phyloP scores from a whole-genome alignment of 1,140 invertebrate genomes.

The Drosophila hydei region DNA sequence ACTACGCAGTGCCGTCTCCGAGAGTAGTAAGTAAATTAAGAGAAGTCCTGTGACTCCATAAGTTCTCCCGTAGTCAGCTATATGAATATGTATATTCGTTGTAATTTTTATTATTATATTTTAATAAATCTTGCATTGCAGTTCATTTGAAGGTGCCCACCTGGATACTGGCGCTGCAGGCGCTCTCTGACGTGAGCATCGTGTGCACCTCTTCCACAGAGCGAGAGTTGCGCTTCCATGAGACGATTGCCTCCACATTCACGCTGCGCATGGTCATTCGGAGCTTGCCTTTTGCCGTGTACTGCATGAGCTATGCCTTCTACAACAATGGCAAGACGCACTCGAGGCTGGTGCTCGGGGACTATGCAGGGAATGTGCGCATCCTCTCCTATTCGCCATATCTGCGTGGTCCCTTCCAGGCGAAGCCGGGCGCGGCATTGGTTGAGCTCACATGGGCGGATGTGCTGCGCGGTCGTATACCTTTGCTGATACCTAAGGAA shows the following conservation, averaged over 20 bases:
- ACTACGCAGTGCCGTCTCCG: constrained; percentile 86
- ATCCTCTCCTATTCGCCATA: constrained; percentile 86
- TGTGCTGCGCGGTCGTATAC: constrained; percentile 84
- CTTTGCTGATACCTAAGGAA: constrained; percentile 84
- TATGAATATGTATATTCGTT: no score
- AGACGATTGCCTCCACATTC: constrained; percentile 88
- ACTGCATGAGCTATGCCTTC: constrained; percentile 87
- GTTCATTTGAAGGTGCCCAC: constrained; percentile 85
- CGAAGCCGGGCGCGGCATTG: constrained; percentile 86
- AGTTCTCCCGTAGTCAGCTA: no score
- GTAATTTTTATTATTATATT: no score
- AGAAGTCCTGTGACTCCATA: background rate
- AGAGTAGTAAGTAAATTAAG: constrained; percentile 85
- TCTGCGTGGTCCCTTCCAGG: constrained; percentile 88
- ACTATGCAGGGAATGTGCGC: constrained; percentile 87
- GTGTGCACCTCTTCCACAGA: constrained; percentile 88
- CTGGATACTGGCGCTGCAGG: constrained; percentile 87
- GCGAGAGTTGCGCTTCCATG: constrained; percentile 89
- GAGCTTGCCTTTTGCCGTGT: constrained; percentile 85
- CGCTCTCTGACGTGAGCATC: constrained; percentile 88
- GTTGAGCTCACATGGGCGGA: constrained; percentile 86
- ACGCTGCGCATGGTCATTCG: constrained; percentile 86
- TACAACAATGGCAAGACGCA: constrained; percentile 85
- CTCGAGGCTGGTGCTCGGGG: constrained; percentile 87
- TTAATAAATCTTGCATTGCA: constrained; percentile 38